A percentile compares a stretch with the other conserved stretches of the same genome.
These are phyloP conservation scores for Chascanopsetta lugubris DNA, from an alignment of 2,113 vertebrate genomes.

Conservation along the genomic window DNA sequence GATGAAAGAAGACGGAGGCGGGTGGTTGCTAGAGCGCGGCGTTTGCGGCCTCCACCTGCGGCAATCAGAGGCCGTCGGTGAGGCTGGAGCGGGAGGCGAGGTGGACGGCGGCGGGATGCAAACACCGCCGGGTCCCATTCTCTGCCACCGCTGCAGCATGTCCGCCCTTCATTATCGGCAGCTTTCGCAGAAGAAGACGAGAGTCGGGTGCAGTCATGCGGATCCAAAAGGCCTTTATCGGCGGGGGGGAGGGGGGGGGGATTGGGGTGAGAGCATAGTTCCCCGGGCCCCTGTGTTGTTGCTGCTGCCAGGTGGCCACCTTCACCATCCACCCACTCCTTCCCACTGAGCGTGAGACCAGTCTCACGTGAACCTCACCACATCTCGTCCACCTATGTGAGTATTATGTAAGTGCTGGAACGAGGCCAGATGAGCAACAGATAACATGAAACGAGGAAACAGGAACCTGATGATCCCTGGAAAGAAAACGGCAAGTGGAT, in stretches of 20 bases:
- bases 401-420: slow-evolving; percentile 25
- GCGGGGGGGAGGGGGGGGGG: slow-evolving; percentile 20
- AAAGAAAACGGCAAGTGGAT: neutral
- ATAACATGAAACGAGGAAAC: neutral
- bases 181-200: slow-evolving; percentile 32
- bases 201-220: slow-evolving; percentile 48
- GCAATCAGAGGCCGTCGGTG: slow-evolving; percentile 49
- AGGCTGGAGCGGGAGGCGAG: slow-evolving; percentile 37
- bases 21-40: slow-evolving; percentile 40
- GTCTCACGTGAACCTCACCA: slow-evolving; percentile 24
- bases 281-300: slow-evolving; percentile 31
- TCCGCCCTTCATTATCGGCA: slow-evolving; percentile 12
- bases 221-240: slow-evolving; percentile 50
- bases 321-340: neutral
- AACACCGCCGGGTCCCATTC: slow-evolving; percentile 29
- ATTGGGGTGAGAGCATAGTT: slow-evolving; percentile 46
- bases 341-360: slow-evolving; percentile 8
- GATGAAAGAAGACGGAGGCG: slow-evolving; percentile 45
- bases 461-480: neutral
- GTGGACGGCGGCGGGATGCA: slow-evolving; percentile 27
- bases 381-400: slow-evolving; percentile 9
- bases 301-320: slow-evolving; percentile 58
- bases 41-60: slow-evolving; percentile 59
- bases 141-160: neutral
- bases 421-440: slow-evolving; percentile 7